phyloP scores from a whole-genome alignment of 2,113 vertebrate species.

The Syngnathus scovelli region DNA sequence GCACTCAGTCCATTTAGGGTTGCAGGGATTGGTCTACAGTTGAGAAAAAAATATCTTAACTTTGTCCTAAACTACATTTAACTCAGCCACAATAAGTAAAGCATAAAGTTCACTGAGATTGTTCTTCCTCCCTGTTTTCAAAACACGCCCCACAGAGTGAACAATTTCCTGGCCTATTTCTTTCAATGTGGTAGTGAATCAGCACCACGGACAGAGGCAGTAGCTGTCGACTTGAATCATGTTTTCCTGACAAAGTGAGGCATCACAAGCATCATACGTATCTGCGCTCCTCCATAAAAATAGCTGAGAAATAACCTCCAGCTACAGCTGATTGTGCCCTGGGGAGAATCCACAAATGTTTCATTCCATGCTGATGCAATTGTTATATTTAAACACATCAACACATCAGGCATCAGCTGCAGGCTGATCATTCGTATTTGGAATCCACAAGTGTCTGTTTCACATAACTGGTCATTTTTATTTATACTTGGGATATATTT shows the following conservation, averaged over 20 bases:
- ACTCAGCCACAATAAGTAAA: not conserved
- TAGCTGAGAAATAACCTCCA: slow-evolving; percentile 28
- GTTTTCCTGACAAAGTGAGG: slow-evolving; percentile 18
- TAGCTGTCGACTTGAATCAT: slow-evolving; percentile 9
- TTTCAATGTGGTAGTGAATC: slow-evolving; percentile 15
- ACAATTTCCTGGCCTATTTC: slow-evolving; percentile 29
- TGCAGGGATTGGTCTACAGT: not conserved
- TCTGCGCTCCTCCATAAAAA: slow-evolving; percentile 44
- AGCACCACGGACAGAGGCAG: slow-evolving; percentile 36
- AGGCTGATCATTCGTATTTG: slow-evolving; percentile 12
- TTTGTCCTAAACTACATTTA: not conserved
- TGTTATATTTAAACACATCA: slow-evolving; percentile 29
- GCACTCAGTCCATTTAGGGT: not conserved
- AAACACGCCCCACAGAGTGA: slow-evolving; percentile 9
- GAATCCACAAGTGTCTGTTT: not conserved
- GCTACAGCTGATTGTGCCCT: slow-evolving; percentile 31
- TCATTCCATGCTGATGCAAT: slow-evolving; percentile 19
- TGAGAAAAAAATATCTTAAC: not conserved
- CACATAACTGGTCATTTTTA: not conserved
- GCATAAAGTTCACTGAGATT: slow-evolving; percentile 12
- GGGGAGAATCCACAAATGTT: slow-evolving; percentile 24
- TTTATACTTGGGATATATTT: not conserved
- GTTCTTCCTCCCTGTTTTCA: slow-evolving; percentile 4
- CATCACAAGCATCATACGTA: slow-evolving; percentile 31
- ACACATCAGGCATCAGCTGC: slow-evolving; percentile 23